phyloP scores from a whole-genome alignment of 2,888 invertebrate genomes.

The Megastigmus dorsalis region DNA sequence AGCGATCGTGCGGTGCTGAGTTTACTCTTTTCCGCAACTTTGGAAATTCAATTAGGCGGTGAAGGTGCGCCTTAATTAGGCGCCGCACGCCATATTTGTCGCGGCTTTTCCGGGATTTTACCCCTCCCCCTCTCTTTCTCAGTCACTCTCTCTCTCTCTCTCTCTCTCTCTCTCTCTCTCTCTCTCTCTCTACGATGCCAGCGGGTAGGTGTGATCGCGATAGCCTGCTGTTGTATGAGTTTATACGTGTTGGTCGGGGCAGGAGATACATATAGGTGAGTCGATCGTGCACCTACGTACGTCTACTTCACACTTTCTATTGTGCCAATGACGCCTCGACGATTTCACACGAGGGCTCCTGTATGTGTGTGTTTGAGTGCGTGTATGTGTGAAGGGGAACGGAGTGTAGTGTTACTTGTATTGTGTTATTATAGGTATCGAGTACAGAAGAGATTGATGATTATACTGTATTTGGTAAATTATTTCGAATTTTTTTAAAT shows the following conservation, averaged over 20 bases:
- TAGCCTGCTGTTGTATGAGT: background rate
- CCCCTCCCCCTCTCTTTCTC: background rate
- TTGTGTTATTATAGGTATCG: no score
- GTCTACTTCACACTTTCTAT: slow-evolving; percentile 28
- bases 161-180: background rate
- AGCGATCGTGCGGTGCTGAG: slow-evolving; percentile 2
- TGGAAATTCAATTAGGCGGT: slow-evolving; percentile 43
- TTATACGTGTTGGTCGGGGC: background rate
- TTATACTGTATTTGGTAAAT: no score
- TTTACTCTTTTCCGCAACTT: slow-evolving; percentile 26
- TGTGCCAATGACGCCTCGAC: background rate
- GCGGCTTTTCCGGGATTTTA: background rate
- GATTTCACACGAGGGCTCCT: slow-evolving; percentile 1
- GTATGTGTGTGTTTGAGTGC: background rate
- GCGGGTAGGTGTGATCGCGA: background rate
- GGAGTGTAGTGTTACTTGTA: background rate
- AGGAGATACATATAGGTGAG: no score
- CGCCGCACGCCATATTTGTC: slow-evolving; percentile 16
- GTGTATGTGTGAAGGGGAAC: background rate
- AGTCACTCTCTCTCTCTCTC: background rate
- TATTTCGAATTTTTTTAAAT: no score
- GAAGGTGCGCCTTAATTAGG: slow-evolving; percentile 45
- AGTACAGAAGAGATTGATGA: no score
- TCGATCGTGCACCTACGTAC: background rate
- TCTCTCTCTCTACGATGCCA: no score